Percentiles rank a stretch among this genome's conserved stretches.
These are phyloP conservation scores for Potamarius usumacintae DNA, from an alignment of 2,113 vertebrate species.

Conservation along the genomic window DNA sequence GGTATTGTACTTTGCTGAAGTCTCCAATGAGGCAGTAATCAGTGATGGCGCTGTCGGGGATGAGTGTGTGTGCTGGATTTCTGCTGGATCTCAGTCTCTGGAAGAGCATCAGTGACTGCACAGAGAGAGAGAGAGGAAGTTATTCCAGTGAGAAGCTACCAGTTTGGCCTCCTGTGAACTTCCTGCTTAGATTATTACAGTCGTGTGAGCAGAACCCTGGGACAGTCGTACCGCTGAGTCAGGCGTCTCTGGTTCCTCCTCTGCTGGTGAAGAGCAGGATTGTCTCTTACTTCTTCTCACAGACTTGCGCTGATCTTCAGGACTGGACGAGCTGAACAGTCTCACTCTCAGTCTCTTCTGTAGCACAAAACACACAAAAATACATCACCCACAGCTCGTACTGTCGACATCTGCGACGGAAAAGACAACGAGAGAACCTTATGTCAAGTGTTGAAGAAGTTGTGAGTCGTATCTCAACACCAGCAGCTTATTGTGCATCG, in stretches of 20 bases:
- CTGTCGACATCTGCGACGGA: background rate
- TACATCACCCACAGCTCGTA: constrained; percentile 3
- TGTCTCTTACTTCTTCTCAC: background rate
- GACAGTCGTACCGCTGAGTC: constrained; percentile 29
- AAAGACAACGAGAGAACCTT: background rate
- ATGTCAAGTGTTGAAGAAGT: background rate
- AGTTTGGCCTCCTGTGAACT: background rate
- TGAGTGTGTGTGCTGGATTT: background rate
- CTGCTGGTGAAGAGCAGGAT: constrained; percentile 32
- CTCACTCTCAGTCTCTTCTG: constrained; percentile 59
- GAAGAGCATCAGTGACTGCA: constrained; percentile 40
- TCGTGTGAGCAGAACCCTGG: background rate
- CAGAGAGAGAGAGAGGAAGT: background rate
- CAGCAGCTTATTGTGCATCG: background rate
- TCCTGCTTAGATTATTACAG: background rate
- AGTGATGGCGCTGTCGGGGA: constrained; percentile 27
- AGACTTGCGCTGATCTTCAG: background rate
- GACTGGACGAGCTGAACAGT: constrained; percentile 53
- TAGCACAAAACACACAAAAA: background rate
- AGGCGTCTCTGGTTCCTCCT: background rate
- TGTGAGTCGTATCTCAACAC: background rate
- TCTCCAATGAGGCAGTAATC: constrained; percentile 58
- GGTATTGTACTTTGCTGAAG: constrained; percentile 54
- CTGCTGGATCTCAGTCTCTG: constrained; percentile 32
- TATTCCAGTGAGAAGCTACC: background rate